These are phyloP conservation scores for Todiramphus saurophagus DNA, from an alignment of 2,113 vertebrate species.

Conservation along the genomic window DNA sequence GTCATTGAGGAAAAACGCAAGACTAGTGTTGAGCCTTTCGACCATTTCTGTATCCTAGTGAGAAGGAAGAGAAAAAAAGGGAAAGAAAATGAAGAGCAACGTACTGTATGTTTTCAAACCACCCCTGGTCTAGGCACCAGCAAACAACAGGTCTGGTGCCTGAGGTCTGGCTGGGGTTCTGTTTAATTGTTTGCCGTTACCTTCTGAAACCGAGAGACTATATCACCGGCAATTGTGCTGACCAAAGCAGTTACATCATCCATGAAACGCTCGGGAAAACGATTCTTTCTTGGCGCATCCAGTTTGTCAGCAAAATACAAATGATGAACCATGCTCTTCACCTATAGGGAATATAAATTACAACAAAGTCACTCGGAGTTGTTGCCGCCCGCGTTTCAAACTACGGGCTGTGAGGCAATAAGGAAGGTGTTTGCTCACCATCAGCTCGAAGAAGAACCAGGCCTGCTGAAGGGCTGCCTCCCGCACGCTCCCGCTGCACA, in stretches of 20 bases:
- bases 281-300: slow-evolving; percentile 90
- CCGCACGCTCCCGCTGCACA: slow-evolving; percentile 96
- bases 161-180: not conserved
- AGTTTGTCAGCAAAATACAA: slow-evolving; percentile 95
- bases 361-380: not conserved
- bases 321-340: slow-evolving; percentile 98
- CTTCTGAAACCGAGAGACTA: slow-evolving; percentile 97
- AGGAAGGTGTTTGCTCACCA: slow-evolving; percentile 81
- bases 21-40: slow-evolving; percentile 94
- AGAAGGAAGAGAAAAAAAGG: slow-evolving; percentile 7
- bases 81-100: not conserved
- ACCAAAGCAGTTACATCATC: slow-evolving; percentile 94
- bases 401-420: not conserved
- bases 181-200: slow-evolving; percentile 71
- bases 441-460: slow-evolving; percentile 99
- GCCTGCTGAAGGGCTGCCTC: slow-evolving; percentile 95
- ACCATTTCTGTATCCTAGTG: slow-evolving; percentile 93
- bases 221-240: slow-evolving; percentile 94
- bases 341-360: slow-evolving; percentile 75
- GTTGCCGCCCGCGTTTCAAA: not conserved
- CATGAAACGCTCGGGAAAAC: slow-evolving; percentile 98
- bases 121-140: not conserved
- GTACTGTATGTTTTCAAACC: not conserved
- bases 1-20: slow-evolving; percentile 97
- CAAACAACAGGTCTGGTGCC: not conserved